A percentile compares a stretch with the other conserved stretches of the same genome.
These are phyloP conservation scores for Drosophila lini DNA, from an alignment of 1,140 invertebrate genomes.

Conservation along the genomic window DNA sequence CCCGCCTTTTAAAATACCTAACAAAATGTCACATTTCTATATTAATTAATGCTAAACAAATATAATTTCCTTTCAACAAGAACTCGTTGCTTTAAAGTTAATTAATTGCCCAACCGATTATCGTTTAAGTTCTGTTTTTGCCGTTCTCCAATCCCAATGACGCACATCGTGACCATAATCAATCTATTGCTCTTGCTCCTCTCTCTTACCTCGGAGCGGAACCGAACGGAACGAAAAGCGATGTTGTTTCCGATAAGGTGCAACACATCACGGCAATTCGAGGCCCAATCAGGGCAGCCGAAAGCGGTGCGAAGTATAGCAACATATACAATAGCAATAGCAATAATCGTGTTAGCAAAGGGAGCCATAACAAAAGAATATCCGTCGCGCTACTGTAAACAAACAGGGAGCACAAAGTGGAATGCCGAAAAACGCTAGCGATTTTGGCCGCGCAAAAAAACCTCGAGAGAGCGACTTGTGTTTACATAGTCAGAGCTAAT, in stretches of 20 bases:
- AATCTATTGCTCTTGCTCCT: slow-evolving; percentile 2
- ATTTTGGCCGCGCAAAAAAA: slow-evolving; percentile 1
- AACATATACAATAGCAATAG: slow-evolving; percentile 10
- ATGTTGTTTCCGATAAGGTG: slow-evolving; percentile 30
- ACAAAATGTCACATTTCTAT: background rate
- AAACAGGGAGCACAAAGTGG: slow-evolving; percentile 29
- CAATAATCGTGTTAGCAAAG: slow-evolving; percentile 39
- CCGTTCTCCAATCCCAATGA: slow-evolving; percentile 10
- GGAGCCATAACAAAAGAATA: slow-evolving; percentile 32
- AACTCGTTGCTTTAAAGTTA: background rate
- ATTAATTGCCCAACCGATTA: slow-evolving; percentile 3
- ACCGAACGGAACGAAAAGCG: slow-evolving; percentile 2
- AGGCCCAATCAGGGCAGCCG: slow-evolving; percentile 23
- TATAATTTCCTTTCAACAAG: background rate
- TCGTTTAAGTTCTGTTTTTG: background rate
- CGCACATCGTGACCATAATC: slow-evolving; percentile 28
- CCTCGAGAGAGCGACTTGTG: slow-evolving; percentile 15
- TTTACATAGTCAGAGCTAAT: slow-evolving; percentile 35
- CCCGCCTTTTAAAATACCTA: background rate
- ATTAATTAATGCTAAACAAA: slow-evolving; percentile 1
- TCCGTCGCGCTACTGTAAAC: slow-evolving; percentile 21
- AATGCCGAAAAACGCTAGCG: slow-evolving; percentile 32
- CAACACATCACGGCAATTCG: slow-evolving; percentile 7
- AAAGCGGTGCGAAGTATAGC: slow-evolving; percentile 12
- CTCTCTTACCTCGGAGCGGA: slow-evolving; percentile 10